Evolutionary conservation across 2,113 vertebrate species (phyloP).

Genomic region (Ptyas mucosa): DNA sequence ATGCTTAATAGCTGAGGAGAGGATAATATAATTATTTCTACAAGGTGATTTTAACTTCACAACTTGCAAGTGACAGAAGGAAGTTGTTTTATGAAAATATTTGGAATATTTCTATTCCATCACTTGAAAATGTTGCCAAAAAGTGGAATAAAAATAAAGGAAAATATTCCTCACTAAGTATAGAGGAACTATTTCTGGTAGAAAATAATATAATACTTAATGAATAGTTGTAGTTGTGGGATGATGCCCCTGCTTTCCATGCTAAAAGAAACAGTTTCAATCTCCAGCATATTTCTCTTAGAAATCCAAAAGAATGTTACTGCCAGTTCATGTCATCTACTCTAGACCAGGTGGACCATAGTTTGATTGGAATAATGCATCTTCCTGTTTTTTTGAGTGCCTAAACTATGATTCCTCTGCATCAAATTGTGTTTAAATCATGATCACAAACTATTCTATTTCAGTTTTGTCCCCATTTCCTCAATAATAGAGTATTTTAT

Average conservation of each 20-base stretch:
- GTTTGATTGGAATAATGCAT: neutral
- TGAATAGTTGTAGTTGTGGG: neutral
- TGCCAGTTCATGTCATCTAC: neutral
- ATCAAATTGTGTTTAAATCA: neutral
- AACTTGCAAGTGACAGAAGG: slow-evolving; percentile 53
- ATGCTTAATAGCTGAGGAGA: slow-evolving; percentile 53
- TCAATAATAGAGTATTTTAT: neutral
- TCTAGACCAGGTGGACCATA: neutral
- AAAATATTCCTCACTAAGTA: neutral
- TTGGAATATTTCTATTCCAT: no score
- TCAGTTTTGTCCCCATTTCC: neutral
- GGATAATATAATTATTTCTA: slow-evolving; percentile 63
- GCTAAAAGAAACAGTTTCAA: neutral
- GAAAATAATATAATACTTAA: neutral
- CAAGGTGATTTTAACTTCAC: slow-evolving; percentile 57
- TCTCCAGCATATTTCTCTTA: neutral
- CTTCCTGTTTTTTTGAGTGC: neutral
- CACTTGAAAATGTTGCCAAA: neutral
- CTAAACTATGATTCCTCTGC: neutral
- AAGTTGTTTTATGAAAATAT: slow-evolving; percentile 51
- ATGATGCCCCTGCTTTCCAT: neutral
- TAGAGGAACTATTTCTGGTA: neutral
- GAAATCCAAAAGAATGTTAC: neutral
- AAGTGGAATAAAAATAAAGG: neutral
- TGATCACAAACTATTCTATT: neutral